Conservation (phyloP, 2,113 vertebrate genomes). For the Falcunculus frontatus region DNA sequence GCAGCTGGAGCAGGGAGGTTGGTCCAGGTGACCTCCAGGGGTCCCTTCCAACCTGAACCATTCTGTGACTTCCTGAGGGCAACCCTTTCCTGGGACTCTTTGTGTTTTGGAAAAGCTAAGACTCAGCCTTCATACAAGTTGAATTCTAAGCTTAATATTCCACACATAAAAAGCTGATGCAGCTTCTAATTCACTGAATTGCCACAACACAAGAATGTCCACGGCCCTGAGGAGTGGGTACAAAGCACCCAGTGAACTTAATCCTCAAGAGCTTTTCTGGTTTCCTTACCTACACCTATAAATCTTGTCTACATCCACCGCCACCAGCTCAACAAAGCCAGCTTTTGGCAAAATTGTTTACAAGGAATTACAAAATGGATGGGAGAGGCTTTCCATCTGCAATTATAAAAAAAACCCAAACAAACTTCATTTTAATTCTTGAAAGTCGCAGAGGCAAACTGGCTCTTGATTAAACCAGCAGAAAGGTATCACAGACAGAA, state of each 20-base stretch:
- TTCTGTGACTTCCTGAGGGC: not conserved
- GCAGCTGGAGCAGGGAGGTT: not conserved
- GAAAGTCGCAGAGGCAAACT: not conserved
- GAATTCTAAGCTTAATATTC: not conserved
- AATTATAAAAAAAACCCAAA: not conserved
- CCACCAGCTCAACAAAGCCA: not conserved
- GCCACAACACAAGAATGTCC: not conserved
- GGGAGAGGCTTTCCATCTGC: not conserved
- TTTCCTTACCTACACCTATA: not conserved
- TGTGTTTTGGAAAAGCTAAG: not conserved
- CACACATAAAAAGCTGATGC: not conserved
- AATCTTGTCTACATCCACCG: not conserved
- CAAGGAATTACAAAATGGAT: not conserved
- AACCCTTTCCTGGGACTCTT: not conserved
- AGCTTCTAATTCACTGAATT: not conserved
- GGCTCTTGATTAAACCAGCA: not conserved
- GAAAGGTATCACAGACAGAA: not conserved
- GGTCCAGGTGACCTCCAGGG: not conserved
- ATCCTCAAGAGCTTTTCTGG: not conserved
- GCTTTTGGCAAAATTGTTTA: not conserved
- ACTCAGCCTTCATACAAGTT: not conserved
- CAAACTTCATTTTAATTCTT: not conserved
- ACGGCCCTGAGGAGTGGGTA: fast-evolving
- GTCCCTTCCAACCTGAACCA: not conserved
- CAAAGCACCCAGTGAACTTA: not conserved